Conservation (phyloP, 1,140 invertebrate species). For the Leptinotarsa lineolata region DNA sequence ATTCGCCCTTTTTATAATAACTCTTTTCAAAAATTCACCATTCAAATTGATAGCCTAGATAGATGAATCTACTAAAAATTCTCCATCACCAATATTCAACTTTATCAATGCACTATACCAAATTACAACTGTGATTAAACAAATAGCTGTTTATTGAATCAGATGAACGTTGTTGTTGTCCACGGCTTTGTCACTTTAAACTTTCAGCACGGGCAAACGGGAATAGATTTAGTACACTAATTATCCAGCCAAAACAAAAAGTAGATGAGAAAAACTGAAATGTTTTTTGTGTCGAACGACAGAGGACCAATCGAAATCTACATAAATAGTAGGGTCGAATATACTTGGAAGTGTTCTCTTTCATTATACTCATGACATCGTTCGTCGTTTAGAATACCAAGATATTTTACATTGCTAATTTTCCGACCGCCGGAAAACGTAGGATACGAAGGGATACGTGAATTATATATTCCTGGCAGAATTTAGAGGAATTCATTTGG, state of each 20-base stretch:
- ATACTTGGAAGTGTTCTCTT: conserved; percentile 10
- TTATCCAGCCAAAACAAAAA: neutral
- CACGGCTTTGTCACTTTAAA: too few species aligned
- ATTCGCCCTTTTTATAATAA: too few species aligned
- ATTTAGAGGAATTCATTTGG: neutral
- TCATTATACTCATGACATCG: conserved; percentile 23
- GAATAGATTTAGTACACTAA: too few species aligned
- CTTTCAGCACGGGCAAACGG: too few species aligned
- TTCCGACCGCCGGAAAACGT: neutral
- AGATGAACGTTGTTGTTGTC: too few species aligned
- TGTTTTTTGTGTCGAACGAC: conserved; percentile 1
- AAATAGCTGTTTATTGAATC: too few species aligned
- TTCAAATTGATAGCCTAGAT: too few species aligned
- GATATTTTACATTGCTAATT: conserved; percentile 19
- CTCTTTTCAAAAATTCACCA: too few species aligned
- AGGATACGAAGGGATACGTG: neutral
- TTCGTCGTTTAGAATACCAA: conserved; percentile 11
- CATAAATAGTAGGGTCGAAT: conserved; percentile 21
- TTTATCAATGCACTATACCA: too few species aligned
- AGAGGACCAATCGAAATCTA: conserved; percentile 9
- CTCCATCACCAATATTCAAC: too few species aligned
- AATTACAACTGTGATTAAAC: too few species aligned
- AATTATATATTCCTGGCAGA: neutral
- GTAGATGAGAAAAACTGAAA: neutral
- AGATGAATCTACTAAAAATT: too few species aligned